phyloP scores from a whole-genome alignment of 2,888 invertebrate species.

The Perizoma affinitatum region DNA sequence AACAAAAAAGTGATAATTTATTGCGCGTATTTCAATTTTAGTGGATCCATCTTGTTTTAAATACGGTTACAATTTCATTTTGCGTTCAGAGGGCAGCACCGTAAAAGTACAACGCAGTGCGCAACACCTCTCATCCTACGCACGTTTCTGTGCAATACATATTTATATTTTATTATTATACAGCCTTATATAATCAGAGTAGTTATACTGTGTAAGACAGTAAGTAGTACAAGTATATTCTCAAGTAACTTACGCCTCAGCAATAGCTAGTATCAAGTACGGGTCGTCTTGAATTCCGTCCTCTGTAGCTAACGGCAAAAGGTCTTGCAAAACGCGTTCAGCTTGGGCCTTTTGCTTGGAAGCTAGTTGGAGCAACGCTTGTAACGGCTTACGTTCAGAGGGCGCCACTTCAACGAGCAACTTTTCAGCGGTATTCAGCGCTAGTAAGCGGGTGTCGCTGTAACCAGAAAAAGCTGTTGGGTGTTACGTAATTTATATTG shows the following conservation, averaged over 20 bases:
- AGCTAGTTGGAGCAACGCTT: conserved; percentile 92
- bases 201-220: too few relatives aligned
- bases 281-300: conserved; percentile 91
- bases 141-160: too few relatives aligned
- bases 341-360: conserved; percentile 92
- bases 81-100: too few relatives aligned
- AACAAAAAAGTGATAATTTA: too few relatives aligned
- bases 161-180: too few relatives aligned
- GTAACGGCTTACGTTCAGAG: conserved; percentile 87
- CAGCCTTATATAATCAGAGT: too few relatives aligned
- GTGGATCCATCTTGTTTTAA: too few relatives aligned
- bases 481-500: too few relatives aligned
- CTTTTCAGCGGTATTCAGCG: conserved; percentile 90
- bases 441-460: conserved; percentile 91
- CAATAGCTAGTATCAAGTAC: conserved; percentile 93
- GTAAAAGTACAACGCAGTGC: too few relatives aligned
- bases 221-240: neutral
- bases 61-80: too few relatives aligned
- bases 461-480: conserved; percentile 13
- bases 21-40: too few relatives aligned
- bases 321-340: conserved; percentile 92
- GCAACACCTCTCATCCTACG: too few relatives aligned
- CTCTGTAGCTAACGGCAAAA: conserved; percentile 86
- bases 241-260: conserved; percentile 84
- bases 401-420: conserved; percentile 89